phyloP scores from a whole-genome alignment of 2,797 vertebrate species.

The Pipistrellus pygmaeus region DNA sequence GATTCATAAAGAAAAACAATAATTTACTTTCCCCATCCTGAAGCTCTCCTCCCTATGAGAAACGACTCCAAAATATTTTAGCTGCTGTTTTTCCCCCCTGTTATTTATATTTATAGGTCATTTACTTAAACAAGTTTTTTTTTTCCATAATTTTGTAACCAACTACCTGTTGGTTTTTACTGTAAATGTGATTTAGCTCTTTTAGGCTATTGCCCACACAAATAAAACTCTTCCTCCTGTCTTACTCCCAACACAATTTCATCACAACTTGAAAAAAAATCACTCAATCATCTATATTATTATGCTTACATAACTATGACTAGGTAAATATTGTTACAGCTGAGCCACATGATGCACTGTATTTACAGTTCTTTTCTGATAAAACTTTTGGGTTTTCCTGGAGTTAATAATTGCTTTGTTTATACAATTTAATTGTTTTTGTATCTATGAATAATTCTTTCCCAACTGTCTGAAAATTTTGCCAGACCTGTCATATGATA shows the following conservation, averaged over 20 bases:
- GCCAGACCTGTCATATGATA: background rate
- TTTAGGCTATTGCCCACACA: background rate
- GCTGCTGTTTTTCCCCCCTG: background rate
- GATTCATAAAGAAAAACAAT: background rate
- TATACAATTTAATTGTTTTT: constrained; percentile 28
- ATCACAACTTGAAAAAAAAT: constrained; percentile 37
- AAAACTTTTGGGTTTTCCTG: background rate
- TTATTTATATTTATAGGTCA: background rate
- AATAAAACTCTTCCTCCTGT: background rate
- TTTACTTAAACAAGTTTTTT: background rate
- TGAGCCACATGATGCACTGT: background rate
- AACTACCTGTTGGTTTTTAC: background rate
- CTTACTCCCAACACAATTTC: background rate
- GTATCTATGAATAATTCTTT: constrained; percentile 27
- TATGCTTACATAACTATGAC: background rate
- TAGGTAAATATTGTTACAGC: constrained; percentile 41
- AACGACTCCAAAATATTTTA: background rate
- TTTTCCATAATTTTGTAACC: background rate
- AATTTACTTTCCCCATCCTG: background rate
- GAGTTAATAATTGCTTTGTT: constrained; percentile 46
- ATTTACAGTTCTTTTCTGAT: background rate
- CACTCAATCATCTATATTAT: background rate
- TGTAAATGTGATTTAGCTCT: background rate
- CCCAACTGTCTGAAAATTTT: constrained; percentile 10
- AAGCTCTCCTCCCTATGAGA: background rate